phyloP scores from a whole-genome alignment of 2,797 vertebrate genomes.

The Ptychadena robeensis region DNA sequence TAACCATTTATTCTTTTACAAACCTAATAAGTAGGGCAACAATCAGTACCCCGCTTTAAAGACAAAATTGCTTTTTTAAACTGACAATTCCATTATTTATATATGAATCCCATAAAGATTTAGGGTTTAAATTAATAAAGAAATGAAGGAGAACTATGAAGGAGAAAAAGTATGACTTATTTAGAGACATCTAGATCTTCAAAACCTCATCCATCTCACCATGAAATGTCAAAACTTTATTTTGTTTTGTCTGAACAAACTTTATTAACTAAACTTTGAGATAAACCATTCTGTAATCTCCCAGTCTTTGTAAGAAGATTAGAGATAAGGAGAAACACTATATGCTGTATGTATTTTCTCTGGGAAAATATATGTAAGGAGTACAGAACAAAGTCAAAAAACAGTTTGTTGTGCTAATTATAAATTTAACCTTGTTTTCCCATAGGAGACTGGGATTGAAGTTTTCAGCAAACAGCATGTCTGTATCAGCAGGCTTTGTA shows the following conservation, averaged over 20 bases:
- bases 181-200: no score
- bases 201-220: background rate
- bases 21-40: no score
- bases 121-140: no score
- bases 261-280: constrained; percentile 1
- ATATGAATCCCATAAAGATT: no score
- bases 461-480: constrained; percentile 1
- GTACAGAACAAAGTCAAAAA: background rate
- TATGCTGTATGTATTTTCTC: background rate
- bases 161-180: no score
- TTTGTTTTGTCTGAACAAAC: background rate
- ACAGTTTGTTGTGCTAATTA: constrained; percentile 20
- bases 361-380: background rate
- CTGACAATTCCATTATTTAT: no score
- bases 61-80: no score
- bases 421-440: constrained; percentile 1
- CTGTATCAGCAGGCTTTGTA: constrained; percentile 8
- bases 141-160: no score
- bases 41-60: no score
- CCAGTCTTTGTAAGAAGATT: background rate
- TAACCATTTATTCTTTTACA: no score
- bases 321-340: background rate
- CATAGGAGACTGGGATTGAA: background rate
- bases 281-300: background rate
- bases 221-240: background rate